Conservation (phyloP, 53 echinoderm and acorn worm genomes). For the Luidia sarsii region DNA sequence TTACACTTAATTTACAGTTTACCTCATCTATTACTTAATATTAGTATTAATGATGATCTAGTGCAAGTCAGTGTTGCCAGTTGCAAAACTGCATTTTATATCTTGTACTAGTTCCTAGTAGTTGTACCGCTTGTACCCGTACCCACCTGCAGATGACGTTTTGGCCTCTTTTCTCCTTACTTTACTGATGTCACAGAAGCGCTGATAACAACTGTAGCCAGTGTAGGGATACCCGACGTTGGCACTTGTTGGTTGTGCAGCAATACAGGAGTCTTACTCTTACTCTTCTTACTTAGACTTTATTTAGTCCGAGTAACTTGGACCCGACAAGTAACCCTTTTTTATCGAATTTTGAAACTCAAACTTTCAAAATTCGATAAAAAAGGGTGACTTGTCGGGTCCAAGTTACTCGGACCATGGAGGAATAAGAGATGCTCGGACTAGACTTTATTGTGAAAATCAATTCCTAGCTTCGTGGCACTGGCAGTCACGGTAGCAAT, state of each 20-base stretch:
- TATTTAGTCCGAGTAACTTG: too few species aligned
- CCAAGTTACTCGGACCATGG: too few species aligned
- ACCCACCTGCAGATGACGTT: slow-evolving; percentile 1
- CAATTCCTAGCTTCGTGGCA: slow-evolving; percentile 18
- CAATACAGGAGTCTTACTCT: background rate
- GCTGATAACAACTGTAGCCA: background rate
- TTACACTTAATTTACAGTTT: background rate
- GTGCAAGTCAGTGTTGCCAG: too few species aligned
- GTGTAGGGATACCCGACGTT: slow-evolving; percentile 7
- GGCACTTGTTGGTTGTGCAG: slow-evolving; percentile 6
- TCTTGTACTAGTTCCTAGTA: background rate
- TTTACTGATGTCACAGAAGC: slow-evolving; percentile 23
- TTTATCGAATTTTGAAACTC: too few species aligned
- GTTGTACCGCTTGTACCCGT: background rate
- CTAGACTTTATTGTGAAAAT: slow-evolving; percentile 16
- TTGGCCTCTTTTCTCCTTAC: slow-evolving; percentile 2
- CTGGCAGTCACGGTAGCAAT: slow-evolving; percentile 21
- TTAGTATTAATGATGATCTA: background rate
- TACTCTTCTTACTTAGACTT: too few species aligned
- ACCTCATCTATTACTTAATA: background rate
- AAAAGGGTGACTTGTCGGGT: too few species aligned
- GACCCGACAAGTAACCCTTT: too few species aligned
- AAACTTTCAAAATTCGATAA: too few species aligned
- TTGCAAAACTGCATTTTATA: background rate
- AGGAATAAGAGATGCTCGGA: too few species aligned